Percentiles rank a stretch among this genome's conserved stretches.
These are phyloP conservation scores for Chironomus riparius DNA, from an alignment of 2,888 invertebrate genomes.

Conservation along the genomic window DNA sequence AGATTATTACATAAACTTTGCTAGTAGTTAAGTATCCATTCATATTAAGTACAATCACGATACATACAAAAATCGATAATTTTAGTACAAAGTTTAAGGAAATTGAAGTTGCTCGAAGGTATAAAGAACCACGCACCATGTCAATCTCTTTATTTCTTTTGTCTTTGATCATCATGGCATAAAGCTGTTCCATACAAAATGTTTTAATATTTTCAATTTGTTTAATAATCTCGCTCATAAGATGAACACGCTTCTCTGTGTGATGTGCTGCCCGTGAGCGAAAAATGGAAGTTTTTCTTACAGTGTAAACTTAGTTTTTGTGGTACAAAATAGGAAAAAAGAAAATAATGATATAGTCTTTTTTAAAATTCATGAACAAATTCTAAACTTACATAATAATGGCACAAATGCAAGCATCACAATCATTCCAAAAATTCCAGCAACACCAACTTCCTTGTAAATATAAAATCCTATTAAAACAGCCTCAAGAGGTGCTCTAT, in stretches of 20 bases:
- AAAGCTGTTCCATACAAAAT: constrained; percentile 81
- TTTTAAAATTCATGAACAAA: neutral
- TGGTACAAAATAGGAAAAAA: neutral
- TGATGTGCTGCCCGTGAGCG: constrained; percentile 62
- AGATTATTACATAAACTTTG: constrained; percentile 67
- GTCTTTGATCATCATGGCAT: constrained; percentile 59
- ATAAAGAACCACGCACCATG: constrained; percentile 56
- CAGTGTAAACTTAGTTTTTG: constrained; percentile 49
- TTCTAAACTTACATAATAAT: constrained; percentile 41
- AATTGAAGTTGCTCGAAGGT: constrained; percentile 57
- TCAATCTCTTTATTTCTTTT: constrained; percentile 62
- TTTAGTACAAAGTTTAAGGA: constrained; percentile 70
- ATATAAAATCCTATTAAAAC: constrained; percentile 45
- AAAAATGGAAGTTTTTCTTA: constrained; percentile 56
- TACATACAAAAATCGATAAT: constrained; percentile 64
- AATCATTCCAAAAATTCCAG: constrained; percentile 60
- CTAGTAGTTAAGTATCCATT: constrained; percentile 62
- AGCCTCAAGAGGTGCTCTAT: constrained; percentile 72
- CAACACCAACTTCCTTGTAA: constrained; percentile 51
- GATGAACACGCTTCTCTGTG: constrained; percentile 74
- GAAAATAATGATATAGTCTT: no score
- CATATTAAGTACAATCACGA: constrained; percentile 57
- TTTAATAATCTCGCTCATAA: constrained; percentile 83
- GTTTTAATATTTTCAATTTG: constrained; percentile 81
- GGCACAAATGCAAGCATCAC: constrained; percentile 64